Percentiles rank a stretch among this genome's conserved stretches.
Evolutionary conservation across 2,797 vertebrate species (phyloP).

Genomic region (Fratercula arctica): DNA sequence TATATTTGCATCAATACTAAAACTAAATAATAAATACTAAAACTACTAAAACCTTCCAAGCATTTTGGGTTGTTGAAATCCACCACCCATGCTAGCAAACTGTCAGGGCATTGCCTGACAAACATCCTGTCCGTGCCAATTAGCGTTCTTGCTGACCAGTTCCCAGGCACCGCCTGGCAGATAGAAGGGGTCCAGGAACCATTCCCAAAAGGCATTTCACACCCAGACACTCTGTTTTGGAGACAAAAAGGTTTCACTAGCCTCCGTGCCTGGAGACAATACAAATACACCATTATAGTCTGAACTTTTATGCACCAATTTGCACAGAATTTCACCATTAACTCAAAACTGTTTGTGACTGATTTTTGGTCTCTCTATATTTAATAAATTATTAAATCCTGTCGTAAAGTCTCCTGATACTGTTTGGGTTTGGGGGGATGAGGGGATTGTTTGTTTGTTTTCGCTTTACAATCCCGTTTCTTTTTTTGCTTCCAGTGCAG

Average conservation of each 20-base stretch:
- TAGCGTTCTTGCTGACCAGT: neutral
- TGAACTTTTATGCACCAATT: neutral
- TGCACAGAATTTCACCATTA: neutral
- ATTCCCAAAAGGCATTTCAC: neutral
- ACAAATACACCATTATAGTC: neutral
- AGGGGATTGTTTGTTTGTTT: neutral
- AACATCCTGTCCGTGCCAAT: neutral
- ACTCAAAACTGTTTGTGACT: neutral
- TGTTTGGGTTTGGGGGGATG: neutral
- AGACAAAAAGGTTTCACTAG: neutral
- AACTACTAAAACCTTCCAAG: neutral
- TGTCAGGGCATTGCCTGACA: neutral
- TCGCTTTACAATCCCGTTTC: neutral
- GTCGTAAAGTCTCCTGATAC: neutral
- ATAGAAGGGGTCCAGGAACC: neutral
- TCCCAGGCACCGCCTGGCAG: neutral
- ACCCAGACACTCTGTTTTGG: accelerated
- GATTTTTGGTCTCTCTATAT: neutral
- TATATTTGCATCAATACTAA: too few species aligned
- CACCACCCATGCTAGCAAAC: neutral
- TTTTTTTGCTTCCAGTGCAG: neutral
- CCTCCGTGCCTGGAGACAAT: neutral
- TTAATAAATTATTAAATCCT: neutral
- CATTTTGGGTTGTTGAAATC: neutral
- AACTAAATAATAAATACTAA: neutral